phyloP scores from a whole-genome alignment of 2,888 invertebrate species.

The Lepetodrilus schrolli region DNA sequence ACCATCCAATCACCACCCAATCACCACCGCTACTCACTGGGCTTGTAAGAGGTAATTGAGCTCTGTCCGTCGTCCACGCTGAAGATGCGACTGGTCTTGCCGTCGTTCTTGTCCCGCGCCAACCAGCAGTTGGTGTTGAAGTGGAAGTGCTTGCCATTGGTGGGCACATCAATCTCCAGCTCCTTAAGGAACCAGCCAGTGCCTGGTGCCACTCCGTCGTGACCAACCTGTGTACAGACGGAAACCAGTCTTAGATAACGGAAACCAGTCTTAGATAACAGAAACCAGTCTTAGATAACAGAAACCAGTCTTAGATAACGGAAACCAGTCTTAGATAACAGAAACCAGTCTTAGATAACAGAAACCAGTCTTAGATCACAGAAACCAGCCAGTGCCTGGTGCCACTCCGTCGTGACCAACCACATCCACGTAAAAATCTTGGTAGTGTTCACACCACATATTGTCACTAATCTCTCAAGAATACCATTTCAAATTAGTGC shows the following conservation, averaged over 20 bases:
- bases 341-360: no score
- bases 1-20: no score
- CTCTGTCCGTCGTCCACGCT: conserved; percentile 70
- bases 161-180: conserved; percentile 73
- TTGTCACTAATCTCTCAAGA: no score
- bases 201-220: conserved; percentile 72
- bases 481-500: no score
- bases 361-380: no score
- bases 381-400: conserved; percentile 73
- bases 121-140: conserved; percentile 74
- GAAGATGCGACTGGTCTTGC: conserved; percentile 70
- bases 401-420: conserved; percentile 74
- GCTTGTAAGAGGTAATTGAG: conserved; percentile 70
- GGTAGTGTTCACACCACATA: no score
- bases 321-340: no score
- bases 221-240: conserved; percentile 74
- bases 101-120: conserved; percentile 72
- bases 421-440: no score
- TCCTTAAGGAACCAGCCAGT: conserved; percentile 74
- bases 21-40: conserved; percentile 70
- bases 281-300: no score
- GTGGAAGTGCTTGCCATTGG: conserved; percentile 73
- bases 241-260: no score
- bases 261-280: no score
- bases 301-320: no score